Evolutionary conservation across 2,113 vertebrate species (phyloP).

Genomic region (Tachysurus vachellii): DNA sequence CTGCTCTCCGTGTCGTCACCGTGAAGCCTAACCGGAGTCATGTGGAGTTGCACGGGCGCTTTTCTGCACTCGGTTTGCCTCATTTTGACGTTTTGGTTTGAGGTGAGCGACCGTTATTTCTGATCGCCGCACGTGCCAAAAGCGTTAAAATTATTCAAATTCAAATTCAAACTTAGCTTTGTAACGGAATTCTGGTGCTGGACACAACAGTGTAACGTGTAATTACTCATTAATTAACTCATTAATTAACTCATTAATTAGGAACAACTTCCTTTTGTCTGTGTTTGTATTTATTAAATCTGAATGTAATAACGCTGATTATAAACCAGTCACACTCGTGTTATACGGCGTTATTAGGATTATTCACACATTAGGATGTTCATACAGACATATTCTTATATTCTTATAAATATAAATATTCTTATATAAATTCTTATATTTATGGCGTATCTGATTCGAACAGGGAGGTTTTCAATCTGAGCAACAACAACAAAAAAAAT

Average conservation of each 20-base stretch:
- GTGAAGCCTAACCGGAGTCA: conserved; percentile 66
- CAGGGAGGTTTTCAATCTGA: background rate
- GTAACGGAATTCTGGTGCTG: background rate
- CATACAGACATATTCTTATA: background rate
- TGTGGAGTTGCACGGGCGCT: conserved; percentile 70
- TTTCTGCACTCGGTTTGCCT: conserved; percentile 63
- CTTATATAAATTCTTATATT: too few relatives aligned
- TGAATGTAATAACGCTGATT: background rate
- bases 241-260: background rate
- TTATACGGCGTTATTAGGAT: background rate
- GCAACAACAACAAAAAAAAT: background rate
- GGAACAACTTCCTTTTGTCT: background rate
- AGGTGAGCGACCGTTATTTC: conserved; percentile 65
- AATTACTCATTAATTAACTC: background rate
- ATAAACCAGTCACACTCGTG: background rate
- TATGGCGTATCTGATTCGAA: background rate
- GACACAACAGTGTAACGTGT: background rate
- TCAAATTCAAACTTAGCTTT: background rate
- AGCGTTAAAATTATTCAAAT: background rate
- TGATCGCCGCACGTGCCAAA: background rate
- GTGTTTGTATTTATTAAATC: background rate
- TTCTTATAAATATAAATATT: too few relatives aligned
- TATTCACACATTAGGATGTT: too few relatives aligned
- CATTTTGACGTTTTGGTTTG: conserved; percentile 62
- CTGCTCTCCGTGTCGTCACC: conserved; percentile 60